Evolutionary conservation across 2,888 invertebrate genomes (phyloP).

Genomic region (Yponomeuta evonymella): DNA sequence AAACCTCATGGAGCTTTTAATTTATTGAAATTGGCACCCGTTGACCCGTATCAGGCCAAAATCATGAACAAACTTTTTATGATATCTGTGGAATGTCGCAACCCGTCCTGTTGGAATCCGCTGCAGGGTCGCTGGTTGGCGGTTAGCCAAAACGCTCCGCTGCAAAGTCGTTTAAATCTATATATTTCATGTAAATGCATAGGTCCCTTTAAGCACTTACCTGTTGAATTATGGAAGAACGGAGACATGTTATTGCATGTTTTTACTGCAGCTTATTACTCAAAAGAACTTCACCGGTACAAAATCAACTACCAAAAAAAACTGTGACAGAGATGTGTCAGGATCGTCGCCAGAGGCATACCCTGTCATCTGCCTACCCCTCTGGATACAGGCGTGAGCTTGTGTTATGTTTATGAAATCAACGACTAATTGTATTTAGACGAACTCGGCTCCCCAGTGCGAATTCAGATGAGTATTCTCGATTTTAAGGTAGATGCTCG

Average conservation of each 20-base stretch:
- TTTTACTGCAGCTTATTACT: neutral
- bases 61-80: neutral
- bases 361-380: no score
- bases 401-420: no score
- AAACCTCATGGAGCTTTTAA: neutral
- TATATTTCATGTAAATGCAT: conserved; percentile 33
- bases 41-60: neutral
- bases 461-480: neutral
- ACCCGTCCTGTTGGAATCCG: neutral
- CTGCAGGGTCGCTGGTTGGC: neutral
- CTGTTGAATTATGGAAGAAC: conserved; percentile 55
- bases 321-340: no score
- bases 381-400: no score
- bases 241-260: conserved; percentile 26
- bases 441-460: neutral
- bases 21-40: neutral
- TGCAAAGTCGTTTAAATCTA: conserved; percentile 12
- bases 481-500: neutral
- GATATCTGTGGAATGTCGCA: neutral
- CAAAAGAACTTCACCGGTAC: neutral
- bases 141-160: neutral
- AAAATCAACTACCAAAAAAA: neutral
- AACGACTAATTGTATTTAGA: no score
- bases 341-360: no score
- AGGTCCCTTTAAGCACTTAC: conserved; percentile 39